A percentile compares a stretch with the other conserved stretches of the same genome.
Conservation (phyloP, 2,888 invertebrate species). For the Heliconius ismenius region DNA sequence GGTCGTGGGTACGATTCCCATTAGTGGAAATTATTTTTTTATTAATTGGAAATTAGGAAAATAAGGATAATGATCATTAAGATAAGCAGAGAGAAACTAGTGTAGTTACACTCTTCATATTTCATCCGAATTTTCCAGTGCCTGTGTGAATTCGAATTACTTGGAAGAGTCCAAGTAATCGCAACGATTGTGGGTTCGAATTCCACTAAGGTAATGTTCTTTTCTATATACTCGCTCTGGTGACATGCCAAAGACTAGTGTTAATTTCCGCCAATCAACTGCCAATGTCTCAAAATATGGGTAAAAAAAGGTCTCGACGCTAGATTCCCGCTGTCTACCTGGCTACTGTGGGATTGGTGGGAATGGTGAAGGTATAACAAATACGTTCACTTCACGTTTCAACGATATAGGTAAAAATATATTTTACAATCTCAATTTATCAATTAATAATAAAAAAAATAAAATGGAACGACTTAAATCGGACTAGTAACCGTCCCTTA, state of each 20-base stretch:
- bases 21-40: no score
- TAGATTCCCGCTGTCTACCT: neutral
- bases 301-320: neutral
- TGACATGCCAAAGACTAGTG: neutral
- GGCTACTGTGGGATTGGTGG: neutral
- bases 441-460: neutral
- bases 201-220: neutral
- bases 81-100: no score
- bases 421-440: neutral
- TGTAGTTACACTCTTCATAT: no score
- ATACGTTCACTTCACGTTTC: no score
- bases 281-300: neutral
- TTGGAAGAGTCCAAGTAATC: neutral
- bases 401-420: no score
- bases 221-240: neutral
- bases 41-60: no score
- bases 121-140: no score
- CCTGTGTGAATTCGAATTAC: no score
- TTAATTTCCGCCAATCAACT: neutral
- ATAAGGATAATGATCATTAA: no score
- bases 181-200: neutral
- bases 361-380: no score
- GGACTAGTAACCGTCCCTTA: constrained; percentile 55
- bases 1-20: no score
- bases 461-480: neutral